Conservation (phyloP, 2,113 vertebrate genomes). For the Lanius ludovicianus region DNA sequence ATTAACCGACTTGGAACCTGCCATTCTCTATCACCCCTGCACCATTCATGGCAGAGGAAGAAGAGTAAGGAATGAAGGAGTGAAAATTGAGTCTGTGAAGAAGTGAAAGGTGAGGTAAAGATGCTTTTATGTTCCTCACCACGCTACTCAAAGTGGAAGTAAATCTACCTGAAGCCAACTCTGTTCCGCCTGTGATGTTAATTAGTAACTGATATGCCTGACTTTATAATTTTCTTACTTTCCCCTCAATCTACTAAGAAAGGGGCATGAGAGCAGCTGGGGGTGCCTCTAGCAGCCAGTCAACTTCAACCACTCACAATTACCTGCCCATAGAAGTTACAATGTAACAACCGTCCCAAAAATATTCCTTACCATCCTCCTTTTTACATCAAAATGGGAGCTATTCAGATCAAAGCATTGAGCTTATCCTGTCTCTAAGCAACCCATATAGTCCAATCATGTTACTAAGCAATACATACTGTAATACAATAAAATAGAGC, state of each 20-base stretch:
- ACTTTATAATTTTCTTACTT: neutral
- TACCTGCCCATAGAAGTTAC: neutral
- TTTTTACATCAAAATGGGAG: neutral
- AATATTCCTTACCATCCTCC: neutral
- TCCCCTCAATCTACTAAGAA: neutral
- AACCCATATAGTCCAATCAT: neutral
- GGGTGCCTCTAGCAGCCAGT: neutral
- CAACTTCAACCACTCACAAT: neutral
- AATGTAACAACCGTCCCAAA: neutral
- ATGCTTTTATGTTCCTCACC: neutral
- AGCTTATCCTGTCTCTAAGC: neutral
- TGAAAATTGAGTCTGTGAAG: neutral
- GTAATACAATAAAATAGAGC: neutral
- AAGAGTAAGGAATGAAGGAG: neutral
- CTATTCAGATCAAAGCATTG: neutral
- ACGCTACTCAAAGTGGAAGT: neutral
- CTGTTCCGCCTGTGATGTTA: neutral
- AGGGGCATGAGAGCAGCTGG: fast-evolving
- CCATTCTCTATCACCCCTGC: too few species aligned
- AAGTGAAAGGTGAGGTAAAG: neutral
- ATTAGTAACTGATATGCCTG: fast-evolving
- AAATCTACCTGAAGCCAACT: neutral
- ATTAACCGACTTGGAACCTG: neutral
- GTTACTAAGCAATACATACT: neutral
- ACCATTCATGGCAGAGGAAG: neutral